Conservation (phyloP, 2,113 vertebrate genomes). For the Heterocephalus glaber region DNA sequence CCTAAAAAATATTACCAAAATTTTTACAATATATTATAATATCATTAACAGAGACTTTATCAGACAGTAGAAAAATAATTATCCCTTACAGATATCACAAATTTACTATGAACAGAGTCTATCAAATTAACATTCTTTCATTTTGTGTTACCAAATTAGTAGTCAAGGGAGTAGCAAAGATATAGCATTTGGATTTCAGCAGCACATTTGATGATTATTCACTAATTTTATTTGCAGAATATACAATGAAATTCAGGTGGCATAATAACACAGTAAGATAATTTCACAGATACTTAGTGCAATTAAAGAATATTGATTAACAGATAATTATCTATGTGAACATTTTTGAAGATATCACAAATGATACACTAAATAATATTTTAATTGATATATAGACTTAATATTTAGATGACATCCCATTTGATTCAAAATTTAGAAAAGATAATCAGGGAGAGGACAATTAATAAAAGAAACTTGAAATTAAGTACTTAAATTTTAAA, state of each 20-base stretch:
- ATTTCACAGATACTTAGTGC: slow-evolving; percentile 18
- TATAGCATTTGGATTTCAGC: not conserved
- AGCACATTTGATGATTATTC: not conserved
- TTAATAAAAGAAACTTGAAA: not conserved
- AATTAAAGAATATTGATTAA: not conserved
- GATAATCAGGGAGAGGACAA: not conserved
- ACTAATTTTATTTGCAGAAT: not conserved
- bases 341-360: not conserved
- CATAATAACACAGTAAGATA: not conserved
- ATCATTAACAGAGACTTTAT: not conserved
- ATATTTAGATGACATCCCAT: not conserved
- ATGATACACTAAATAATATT: not conserved
- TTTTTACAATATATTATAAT: not conserved
- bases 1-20: not conserved
- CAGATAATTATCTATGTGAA: not conserved
- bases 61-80: not conserved
- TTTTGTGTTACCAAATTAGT: not conserved
- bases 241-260: not conserved
- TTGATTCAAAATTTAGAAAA: slow-evolving; percentile 28
- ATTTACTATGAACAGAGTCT: not conserved
- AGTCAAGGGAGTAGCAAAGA: not conserved
- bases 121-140: not conserved
- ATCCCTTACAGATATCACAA: not conserved
- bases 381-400: not conserved
- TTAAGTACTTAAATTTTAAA: not conserved